A percentile compares a stretch with the other conserved stretches of the same genome.
phyloP scores from a whole-genome alignment of 2,797 vertebrate genomes.

The Crenuchus spilurus region DNA sequence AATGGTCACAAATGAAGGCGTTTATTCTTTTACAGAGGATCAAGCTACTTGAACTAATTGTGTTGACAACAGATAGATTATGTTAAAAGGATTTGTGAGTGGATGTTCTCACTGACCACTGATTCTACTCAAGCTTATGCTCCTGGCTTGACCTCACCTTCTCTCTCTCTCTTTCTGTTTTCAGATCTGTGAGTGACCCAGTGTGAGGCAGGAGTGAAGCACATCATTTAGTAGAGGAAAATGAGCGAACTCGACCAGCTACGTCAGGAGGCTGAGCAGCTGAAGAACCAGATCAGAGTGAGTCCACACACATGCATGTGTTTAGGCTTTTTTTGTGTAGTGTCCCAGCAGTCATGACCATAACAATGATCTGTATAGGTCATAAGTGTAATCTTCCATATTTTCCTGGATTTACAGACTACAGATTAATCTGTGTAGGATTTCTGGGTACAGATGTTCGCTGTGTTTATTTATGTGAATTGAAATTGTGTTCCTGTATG shows the following conservation, averaged over 20 bases:
- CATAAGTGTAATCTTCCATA: too few species aligned
- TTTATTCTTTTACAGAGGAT: slow-evolving; percentile 11
- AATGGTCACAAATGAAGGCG: background rate
- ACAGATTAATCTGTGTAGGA: too few species aligned
- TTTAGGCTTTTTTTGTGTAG: background rate
- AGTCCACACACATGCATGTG: slow-evolving; percentile 67
- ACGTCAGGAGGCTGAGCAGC: slow-evolving; percentile 96
- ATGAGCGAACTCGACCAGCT: slow-evolving; percentile 99
- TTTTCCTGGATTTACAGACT: too few species aligned
- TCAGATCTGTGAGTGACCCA: slow-evolving; percentile 87
- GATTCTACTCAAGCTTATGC: slow-evolving; percentile 28
- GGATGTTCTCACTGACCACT: slow-evolving; percentile 36
- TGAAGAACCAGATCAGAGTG: slow-evolving; percentile 98
- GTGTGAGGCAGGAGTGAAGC: slow-evolving; percentile 81
- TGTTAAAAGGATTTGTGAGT: slow-evolving; percentile 36
- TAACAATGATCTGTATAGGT: too few species aligned
- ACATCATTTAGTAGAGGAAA: slow-evolving; percentile 88
- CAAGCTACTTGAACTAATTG: slow-evolving; percentile 34
- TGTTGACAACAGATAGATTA: slow-evolving; percentile 42
- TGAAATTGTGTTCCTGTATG: too few species aligned
- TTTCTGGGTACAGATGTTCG: too few species aligned
- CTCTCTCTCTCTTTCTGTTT: slow-evolving; percentile 8
- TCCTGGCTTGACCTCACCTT: slow-evolving; percentile 36
- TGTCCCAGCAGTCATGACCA: too few species aligned
- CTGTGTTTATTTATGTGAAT: too few species aligned